Base-by-base conservation (phyloP, 1,140 invertebrate genomes). In the Glossosoma conforme region DNA sequence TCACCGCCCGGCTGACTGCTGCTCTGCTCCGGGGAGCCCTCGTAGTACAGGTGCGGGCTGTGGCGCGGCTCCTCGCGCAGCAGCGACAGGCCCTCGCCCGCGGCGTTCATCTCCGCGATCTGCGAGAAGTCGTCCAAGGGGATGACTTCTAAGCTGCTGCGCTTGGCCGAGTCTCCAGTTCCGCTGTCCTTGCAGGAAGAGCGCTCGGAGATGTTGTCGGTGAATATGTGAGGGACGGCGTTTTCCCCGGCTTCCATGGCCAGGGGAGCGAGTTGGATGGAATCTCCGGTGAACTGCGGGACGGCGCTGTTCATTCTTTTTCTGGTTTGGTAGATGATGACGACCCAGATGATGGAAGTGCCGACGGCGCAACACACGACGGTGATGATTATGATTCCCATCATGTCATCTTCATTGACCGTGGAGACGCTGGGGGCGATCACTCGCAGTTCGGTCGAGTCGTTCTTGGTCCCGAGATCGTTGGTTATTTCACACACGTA, bases 401-500 rank as follows among this genome's bases (percentile, higher is more conserved):
- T 78, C 61, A 90, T 86, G 53, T 90, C 73, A 52, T 85, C 79
- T 61, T 85, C 82, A 55, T 75, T 77, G 2, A 74, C 65, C 53
- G 67, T 65, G 47, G 75, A 72, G 37, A 74, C 71, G 9, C 77
- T 75, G 53, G 79, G 75, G 41, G 78, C 68, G 52, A 81, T 71
- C 0, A 81, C 78, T 40, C 69, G 63, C 42, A 81, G 60, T 50
- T 72, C 67, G 50, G 76, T 77, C 56, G 69, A 70, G 33, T 75
- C 75, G 19, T 67, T 71, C 57, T 71, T 77, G 36, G 78, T 85
- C 3, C 91, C 91, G 3, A 92, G 72, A 17, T 84, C 82, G 76
- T 95, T 95, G 33, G 83, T 83, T 61, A 95, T 85, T 66, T 89
- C 82, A 72, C 94, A 98, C 55, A 89, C 85, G 68, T 97, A 97